phyloP scores from a whole-genome alignment of 1,140 invertebrate species.

The Periplaneta americana region DNA sequence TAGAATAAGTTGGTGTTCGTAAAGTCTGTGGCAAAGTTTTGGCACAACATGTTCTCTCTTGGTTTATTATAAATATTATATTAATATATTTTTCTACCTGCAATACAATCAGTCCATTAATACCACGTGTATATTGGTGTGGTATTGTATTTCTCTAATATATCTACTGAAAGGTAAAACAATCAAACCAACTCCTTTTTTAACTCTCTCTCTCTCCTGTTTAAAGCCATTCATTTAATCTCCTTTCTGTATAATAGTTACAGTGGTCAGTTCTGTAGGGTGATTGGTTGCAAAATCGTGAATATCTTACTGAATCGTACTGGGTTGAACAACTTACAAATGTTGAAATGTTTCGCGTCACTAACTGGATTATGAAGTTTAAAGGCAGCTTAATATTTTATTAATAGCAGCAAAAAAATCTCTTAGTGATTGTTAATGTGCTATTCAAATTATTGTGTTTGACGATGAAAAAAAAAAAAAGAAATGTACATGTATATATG shows the following conservation, averaged over 20 bases:
- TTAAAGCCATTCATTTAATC: background rate
- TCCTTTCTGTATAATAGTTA: background rate
- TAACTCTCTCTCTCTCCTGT: background rate
- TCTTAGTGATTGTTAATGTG: background rate
- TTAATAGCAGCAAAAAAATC: background rate
- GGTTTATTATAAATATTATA: background rate
- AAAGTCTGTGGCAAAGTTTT: background rate
- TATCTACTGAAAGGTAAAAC: background rate
- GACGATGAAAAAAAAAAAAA: too few relatives aligned
- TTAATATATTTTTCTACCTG: too few relatives aligned
- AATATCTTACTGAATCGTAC: too few relatives aligned
- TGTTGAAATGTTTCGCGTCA: too few relatives aligned
- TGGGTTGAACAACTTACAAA: too few relatives aligned
- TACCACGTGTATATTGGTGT: background rate
- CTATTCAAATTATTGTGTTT: background rate
- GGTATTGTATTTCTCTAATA: background rate
- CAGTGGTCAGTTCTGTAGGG: background rate
- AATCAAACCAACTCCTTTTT: too few relatives aligned
- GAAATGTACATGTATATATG: background rate
- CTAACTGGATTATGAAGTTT: too few relatives aligned
- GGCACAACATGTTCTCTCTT: background rate
- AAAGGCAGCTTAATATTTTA: background rate
- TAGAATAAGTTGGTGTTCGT: too few relatives aligned
- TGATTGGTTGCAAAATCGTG: background rate
- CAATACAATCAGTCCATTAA: too few relatives aligned